These are phyloP conservation scores for Regulus satrapa DNA, from an alignment of 2,113 vertebrate species.

Conservation along the genomic window DNA sequence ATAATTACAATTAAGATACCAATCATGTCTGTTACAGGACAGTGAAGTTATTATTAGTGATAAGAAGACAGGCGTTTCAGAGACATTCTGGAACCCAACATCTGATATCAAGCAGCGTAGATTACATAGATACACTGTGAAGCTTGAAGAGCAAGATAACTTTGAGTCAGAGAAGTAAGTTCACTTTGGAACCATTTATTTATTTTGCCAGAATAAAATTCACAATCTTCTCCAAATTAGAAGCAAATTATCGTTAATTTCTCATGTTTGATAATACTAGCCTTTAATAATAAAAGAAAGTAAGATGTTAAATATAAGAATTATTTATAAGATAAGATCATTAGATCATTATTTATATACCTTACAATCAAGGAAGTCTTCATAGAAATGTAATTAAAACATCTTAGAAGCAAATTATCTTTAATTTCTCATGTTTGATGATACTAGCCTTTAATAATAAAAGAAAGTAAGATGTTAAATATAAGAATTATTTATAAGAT, in stretches of 20 bases:
- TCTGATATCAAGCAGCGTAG: constrained; percentile 86
- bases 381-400: no score
- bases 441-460: neutral
- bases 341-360: neutral
- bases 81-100: constrained; percentile 93
- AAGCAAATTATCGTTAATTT: neutral
- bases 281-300: neutral
- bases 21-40: constrained; percentile 78
- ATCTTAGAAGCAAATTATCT: neutral
- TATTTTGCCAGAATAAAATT: neutral
- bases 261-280: neutral
- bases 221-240: neutral
- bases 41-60: constrained; percentile 95
- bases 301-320: neutral
- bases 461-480: neutral
- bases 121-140: constrained; percentile 87
- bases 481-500: no score
- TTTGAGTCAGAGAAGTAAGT: constrained; percentile 92
- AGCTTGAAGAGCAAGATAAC: constrained; percentile 90
- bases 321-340: no score
- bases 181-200: neutral
- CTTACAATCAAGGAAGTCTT: no score
- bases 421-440: neutral
- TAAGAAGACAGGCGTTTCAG: constrained; percentile 88
- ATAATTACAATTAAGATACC: neutral